Conservation (phyloP, 1,140 invertebrate genomes). For the Lysiphlebus fabarum region DNA sequence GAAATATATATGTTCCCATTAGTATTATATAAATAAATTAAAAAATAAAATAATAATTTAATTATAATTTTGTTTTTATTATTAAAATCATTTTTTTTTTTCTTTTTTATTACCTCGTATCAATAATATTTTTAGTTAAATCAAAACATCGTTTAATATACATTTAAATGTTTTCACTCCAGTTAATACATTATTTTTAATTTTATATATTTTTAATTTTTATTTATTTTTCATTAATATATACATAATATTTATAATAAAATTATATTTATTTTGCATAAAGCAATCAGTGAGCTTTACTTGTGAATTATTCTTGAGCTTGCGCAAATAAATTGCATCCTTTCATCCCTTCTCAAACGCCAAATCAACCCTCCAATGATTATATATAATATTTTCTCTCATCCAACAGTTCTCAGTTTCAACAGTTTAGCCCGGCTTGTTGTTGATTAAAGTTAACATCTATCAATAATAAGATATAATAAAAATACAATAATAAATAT, state of each 20-base stretch:
- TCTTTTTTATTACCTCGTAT: no score
- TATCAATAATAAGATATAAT: conserved; percentile 2
- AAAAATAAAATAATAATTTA: no score
- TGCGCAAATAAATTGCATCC: conserved; percentile 33
- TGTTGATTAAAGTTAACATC: conserved; percentile 28
- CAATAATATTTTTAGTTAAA: no score
- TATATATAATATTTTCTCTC: conserved; percentile 27
- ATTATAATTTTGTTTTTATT: no score
- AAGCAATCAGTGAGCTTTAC: not conserved
- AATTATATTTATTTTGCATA: not conserved
- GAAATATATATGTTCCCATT: no score
- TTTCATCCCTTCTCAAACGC: conserved; percentile 39
- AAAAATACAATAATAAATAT: not conserved
- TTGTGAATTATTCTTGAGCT: conserved; percentile 33
- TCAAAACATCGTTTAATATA: no score
- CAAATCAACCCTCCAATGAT: conserved; percentile 40
- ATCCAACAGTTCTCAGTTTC: conserved; percentile 15
- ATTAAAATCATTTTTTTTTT: no score
- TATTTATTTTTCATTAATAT: no score
- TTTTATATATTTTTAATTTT: no score
- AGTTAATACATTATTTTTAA: no score
- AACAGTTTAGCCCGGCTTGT: conserved; percentile 34
- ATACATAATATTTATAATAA: not conserved
- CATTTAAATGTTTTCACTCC: no score
- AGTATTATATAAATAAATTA: no score